Percentiles rank a stretch among this genome's conserved stretches.
Conservation (phyloP, 35 echinoderm and acorn worm species). For the Nesometra sesokonis region DNA sequence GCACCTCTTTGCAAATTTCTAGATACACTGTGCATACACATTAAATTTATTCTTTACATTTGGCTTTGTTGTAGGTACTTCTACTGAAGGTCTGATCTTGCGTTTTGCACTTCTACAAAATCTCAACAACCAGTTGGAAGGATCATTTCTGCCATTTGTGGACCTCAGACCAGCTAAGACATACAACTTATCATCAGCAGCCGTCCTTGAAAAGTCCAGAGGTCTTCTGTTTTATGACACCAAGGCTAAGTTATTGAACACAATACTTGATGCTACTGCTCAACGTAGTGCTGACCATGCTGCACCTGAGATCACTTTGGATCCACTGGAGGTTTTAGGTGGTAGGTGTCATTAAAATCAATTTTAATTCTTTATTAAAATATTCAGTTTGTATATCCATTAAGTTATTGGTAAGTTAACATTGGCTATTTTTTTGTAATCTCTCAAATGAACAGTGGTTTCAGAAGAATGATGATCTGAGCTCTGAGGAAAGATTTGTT, state of each 20-base stretch:
- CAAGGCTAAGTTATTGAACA: constrained; percentile 59
- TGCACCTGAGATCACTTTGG: constrained; percentile 54
- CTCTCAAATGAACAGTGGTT: no score
- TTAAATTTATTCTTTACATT: no score
- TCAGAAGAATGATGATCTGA: no score
- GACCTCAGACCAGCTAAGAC: constrained; percentile 59
- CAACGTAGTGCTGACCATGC: constrained; percentile 60
- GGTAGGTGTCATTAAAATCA: constrained; percentile 9
- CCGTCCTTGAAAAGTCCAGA: constrained; percentile 27
- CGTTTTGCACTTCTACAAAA: constrained; percentile 64
- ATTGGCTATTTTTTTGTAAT: no score
- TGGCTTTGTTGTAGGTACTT: constrained; percentile 21
- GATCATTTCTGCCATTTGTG: constrained; percentile 47
- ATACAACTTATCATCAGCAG: constrained; percentile 40
- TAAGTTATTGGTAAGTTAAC: no score
- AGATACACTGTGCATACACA: no score
- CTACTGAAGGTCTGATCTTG: constrained; percentile 32
- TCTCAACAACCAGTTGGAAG: constrained; percentile 53
- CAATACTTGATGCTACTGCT: constrained; percentile 46
- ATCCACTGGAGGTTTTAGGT: constrained; percentile 53
- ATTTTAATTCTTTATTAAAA: no score
- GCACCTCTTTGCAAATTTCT: no score
- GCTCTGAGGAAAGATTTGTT: no score
- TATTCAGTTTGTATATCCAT: no score
- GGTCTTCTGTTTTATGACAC: constrained; percentile 55